These are phyloP conservation scores for Ormyrus labotus DNA, from an alignment of 2,888 invertebrate species.

Conservation along the genomic window DNA sequence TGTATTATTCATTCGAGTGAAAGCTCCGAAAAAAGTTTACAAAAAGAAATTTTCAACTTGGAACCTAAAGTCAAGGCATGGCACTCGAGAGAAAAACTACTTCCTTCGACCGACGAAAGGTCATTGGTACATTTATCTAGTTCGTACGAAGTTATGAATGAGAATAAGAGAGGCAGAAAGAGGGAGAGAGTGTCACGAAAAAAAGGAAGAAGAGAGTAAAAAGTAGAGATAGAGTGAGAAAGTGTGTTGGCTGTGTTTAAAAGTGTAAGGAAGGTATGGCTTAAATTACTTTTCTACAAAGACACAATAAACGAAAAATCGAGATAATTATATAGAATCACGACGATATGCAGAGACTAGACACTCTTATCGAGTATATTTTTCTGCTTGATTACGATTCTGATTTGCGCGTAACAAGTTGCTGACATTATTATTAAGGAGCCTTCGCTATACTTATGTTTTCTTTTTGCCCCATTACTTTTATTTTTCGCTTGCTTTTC, in stretches of 20 bases:
- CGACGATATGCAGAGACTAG: conserved; percentile 59
- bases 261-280: conserved; percentile 51
- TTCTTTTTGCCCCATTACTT: conserved; percentile 10
- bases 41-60: conserved; percentile 43
- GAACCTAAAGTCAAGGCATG: conserved; percentile 50
- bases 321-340: conserved; percentile 57
- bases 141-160: conserved; percentile 22
- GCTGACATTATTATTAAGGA: conserved; percentile 53
- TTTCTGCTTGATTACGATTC: conserved; percentile 57
- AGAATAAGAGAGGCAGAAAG: not conserved
- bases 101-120: conserved; percentile 25
- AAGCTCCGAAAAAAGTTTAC: conserved; percentile 43
- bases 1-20: conserved; percentile 44
- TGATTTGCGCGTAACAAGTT: conserved; percentile 57
- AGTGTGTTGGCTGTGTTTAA: conserved; percentile 9
- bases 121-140: conserved; percentile 18
- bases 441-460: conserved; percentile 29
- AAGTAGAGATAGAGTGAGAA: conserved; percentile 10
- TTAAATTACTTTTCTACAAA: conserved; percentile 56
- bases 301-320: conserved; percentile 53
- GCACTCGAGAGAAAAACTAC: conserved; percentile 51
- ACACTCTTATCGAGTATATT: conserved; percentile 58
- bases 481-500: conserved; percentile 21
- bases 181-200: not conserved
- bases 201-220: conserved; percentile 3